phyloP scores from a whole-genome alignment of 2,797 vertebrate genomes.

The Antrozous pallidus region DNA sequence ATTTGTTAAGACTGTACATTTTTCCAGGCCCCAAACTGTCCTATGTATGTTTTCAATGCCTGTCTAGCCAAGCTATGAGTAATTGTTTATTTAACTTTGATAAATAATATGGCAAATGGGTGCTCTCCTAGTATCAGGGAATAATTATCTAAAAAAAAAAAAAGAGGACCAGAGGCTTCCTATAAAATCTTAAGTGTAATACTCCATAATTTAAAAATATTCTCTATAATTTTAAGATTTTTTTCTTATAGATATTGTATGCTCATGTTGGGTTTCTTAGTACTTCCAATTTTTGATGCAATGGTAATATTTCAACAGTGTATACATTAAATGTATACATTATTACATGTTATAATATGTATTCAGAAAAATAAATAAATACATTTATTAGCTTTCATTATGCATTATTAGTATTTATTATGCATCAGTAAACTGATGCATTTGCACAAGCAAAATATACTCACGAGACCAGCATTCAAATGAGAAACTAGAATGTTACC shows the following conservation, averaged over 20 bases:
- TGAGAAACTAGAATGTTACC: not conserved
- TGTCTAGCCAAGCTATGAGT: not conserved
- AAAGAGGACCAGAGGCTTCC: not conserved
- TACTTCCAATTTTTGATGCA: not conserved
- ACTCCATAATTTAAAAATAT: not conserved
- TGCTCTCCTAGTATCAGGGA: not conserved
- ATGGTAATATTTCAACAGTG: not conserved
- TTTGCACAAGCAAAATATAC: not conserved
- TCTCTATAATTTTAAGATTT: not conserved
- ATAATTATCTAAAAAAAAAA: not conserved
- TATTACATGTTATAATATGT: not conserved
- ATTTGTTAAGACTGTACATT: not conserved
- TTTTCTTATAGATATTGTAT: not conserved
- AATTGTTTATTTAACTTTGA: not conserved
- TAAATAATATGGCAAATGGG: not conserved
- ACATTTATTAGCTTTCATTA: not conserved
- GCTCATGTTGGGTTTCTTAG: not conserved
- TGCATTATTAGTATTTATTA: not conserved
- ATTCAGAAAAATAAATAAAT: not conserved
- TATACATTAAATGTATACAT: not conserved
- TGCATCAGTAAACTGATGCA: not conserved
- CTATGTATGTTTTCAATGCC: not conserved
- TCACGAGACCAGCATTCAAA: not conserved
- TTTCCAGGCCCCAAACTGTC: not conserved
- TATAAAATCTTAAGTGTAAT: not conserved